A percentile compares a stretch with the other conserved stretches of the same genome.
phyloP scores from a whole-genome alignment of 2,888 invertebrate species.

The Luffia ferchaultella region DNA sequence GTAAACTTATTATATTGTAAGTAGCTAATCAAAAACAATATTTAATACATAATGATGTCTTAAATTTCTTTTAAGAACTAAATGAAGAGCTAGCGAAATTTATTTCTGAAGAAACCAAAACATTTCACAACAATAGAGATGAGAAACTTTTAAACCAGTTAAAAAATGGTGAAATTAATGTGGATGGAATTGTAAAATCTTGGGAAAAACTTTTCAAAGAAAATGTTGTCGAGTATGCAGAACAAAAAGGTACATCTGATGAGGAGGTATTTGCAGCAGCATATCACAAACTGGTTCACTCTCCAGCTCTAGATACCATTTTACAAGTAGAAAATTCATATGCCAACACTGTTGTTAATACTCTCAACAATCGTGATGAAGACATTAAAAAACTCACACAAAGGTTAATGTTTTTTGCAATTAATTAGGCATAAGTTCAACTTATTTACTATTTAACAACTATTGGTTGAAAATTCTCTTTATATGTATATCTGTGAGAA shows the following conservation, averaged over 20 bases:
- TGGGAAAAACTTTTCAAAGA: slow-evolving; percentile 84
- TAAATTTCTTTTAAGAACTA: slow-evolving; percentile 56
- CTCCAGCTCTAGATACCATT: slow-evolving; percentile 87
- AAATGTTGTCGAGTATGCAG: slow-evolving; percentile 85
- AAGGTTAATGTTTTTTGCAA: slow-evolving; percentile 36
- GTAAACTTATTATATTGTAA: too few relatives aligned
- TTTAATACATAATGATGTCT: too few relatives aligned
- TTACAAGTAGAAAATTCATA: slow-evolving; percentile 88
- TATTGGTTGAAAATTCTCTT: too few relatives aligned
- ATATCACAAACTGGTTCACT: slow-evolving; percentile 84
- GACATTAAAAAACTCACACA: slow-evolving; percentile 75
- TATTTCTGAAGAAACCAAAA: slow-evolving; percentile 70
- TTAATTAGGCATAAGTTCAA: too few relatives aligned
- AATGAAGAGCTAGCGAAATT: slow-evolving; percentile 68
- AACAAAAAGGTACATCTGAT: slow-evolving; percentile 78
- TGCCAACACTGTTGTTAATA: slow-evolving; percentile 79
- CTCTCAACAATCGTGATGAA: slow-evolving; percentile 75
- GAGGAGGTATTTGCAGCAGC: slow-evolving; percentile 88
- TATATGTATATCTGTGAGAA: too few relatives aligned
- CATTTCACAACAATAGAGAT: slow-evolving; percentile 72
- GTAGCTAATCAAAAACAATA: too few relatives aligned
- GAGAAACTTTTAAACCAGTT: slow-evolving; percentile 68
- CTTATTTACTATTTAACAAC: too few relatives aligned
- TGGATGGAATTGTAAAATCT: slow-evolving; percentile 78
- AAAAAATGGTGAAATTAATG: slow-evolving; percentile 69